phyloP scores from a whole-genome alignment of 2,888 invertebrate species.

The Stomorhina lunata region DNA sequence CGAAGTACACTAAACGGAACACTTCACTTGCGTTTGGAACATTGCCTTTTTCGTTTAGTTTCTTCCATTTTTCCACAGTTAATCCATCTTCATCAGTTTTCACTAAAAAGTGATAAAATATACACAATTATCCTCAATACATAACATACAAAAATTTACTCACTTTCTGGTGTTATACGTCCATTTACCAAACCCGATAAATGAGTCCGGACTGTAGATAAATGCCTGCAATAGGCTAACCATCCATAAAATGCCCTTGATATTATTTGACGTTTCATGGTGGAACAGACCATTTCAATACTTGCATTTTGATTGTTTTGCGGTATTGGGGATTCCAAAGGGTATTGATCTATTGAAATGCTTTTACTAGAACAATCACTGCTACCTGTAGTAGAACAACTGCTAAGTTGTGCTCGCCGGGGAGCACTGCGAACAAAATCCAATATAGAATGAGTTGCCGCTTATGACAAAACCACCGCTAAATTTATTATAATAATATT shows the following conservation, averaged over 20 bases:
- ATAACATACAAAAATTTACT: background rate
- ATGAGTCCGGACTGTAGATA: conserved; percentile 95
- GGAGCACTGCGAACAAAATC: conserved; percentile 81
- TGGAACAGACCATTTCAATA: conserved; percentile 92
- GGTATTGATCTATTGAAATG: conserved; percentile 80
- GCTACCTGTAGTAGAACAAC: conserved; percentile 84
- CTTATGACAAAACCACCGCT: conserved; percentile 76
- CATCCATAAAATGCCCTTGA: conserved; percentile 98
- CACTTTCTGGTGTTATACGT: conserved; percentile 84
- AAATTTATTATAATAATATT: background rate
- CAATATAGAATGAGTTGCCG: conserved; percentile 85
- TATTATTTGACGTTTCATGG: conserved; percentile 96
- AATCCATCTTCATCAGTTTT: conserved; percentile 85
- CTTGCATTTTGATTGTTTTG: conserved; percentile 82
- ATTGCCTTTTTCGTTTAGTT: conserved; percentile 84
- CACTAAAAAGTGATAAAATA: conserved; percentile 76
- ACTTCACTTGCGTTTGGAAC: conserved; percentile 86
- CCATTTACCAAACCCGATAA: conserved; percentile 92
- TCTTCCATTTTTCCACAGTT: conserved; percentile 88
- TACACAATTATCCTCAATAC: too few relatives aligned
- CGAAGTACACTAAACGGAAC: conserved; percentile 91
- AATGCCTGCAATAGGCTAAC: conserved; percentile 95
- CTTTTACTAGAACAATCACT: conserved; percentile 84
- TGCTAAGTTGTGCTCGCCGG: conserved; percentile 81
- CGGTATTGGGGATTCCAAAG: conserved; percentile 74